phyloP scores from a whole-genome alignment of 2,113 vertebrate genomes.

The Scatophagus argus region DNA sequence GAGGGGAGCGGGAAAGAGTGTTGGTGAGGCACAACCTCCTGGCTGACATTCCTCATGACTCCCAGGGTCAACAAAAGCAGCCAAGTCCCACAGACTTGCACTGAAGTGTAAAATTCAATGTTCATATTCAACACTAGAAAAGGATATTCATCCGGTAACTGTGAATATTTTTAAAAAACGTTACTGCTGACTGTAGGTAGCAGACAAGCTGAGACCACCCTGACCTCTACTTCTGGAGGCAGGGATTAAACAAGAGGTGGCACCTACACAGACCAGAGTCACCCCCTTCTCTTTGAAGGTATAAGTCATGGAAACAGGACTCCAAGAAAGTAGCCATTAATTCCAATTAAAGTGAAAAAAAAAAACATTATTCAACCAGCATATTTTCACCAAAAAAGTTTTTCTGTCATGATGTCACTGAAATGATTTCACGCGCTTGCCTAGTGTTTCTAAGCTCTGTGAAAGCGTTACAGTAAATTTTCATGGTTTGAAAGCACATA shows the following conservation, averaged over 20 bases:
- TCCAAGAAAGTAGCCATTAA: background rate
- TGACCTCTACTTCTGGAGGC: background rate
- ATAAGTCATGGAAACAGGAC: background rate
- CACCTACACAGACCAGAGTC: background rate
- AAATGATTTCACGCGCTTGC: background rate
- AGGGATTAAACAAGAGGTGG: background rate
- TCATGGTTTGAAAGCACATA: background rate
- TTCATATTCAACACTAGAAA: slow-evolving; percentile 34
- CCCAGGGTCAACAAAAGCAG: slow-evolving; percentile 74
- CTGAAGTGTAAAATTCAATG: slow-evolving; percentile 61
- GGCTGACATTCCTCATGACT: slow-evolving; percentile 78
- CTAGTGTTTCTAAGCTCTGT: background rate
- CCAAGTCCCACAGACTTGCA: slow-evolving; percentile 30
- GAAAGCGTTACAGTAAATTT: background rate
- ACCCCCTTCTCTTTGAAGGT: background rate
- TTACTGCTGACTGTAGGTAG: background rate
- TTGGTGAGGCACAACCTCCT: slow-evolving; percentile 25
- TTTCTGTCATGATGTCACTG: background rate
- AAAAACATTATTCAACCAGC: background rate
- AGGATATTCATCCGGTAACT: slow-evolving; percentile 2
- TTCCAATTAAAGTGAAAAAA: too few species aligned
- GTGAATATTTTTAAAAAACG: slow-evolving; percentile 9
- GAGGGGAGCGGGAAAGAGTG: slow-evolving; percentile 3
- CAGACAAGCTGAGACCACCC: background rate
- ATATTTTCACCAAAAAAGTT: background rate